Base-by-base conservation (phyloP, 2,888 invertebrate species). In the Arctia plantaginis region DNA sequence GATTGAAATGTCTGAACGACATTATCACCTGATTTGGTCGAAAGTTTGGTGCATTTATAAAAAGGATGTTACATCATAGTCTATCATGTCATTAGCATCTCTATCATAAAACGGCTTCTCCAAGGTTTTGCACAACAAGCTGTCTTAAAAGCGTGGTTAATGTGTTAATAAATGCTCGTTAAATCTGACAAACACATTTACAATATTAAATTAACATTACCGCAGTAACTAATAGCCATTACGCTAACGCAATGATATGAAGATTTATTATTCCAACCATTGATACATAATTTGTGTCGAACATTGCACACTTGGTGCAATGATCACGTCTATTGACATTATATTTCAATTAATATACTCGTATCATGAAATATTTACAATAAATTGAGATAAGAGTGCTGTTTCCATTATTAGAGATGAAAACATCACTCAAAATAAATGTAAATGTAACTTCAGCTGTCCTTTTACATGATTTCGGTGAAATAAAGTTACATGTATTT, bases 221-320 rank as follows among this genome's bases (percentile, higher is more conserved):
- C 71, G 27, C 47, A 66, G 65, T 64, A 72, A 69, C 33, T 71
- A 78, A 71, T 68, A 80, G 59, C 59, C n/a, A 55, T 59, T 62
- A 39, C 1, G n/a, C 80, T 67, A 80, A 71, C 67, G 69, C n/a
- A 66, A 39, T 15, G 39, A n/a, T 41, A 39, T 41, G 41, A n/a
- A 73, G 55, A 81, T 76, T 81, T 76, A 82, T 30, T 75, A 71
- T 39, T 35, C 41, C 65, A 77, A 71, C 59, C 39, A 18, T 30
- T 35, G 33, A 20, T 69, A 66, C 75, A 77, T 74, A 69, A 69
- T 72, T 74, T 74, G 72, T 70, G 75, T 72, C 68, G 70, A 51
- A 80, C 77, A 72, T 80, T 82, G 72, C 74, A 73, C 65, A 75
- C 74, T 69, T 76, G 51, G 35, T 66, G 67, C 70, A 72, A 72